A percentile compares a stretch with the other conserved stretches of the same genome.
Conservation (phyloP, 2,888 invertebrate species). For the Cerceris rybyensis region DNA sequence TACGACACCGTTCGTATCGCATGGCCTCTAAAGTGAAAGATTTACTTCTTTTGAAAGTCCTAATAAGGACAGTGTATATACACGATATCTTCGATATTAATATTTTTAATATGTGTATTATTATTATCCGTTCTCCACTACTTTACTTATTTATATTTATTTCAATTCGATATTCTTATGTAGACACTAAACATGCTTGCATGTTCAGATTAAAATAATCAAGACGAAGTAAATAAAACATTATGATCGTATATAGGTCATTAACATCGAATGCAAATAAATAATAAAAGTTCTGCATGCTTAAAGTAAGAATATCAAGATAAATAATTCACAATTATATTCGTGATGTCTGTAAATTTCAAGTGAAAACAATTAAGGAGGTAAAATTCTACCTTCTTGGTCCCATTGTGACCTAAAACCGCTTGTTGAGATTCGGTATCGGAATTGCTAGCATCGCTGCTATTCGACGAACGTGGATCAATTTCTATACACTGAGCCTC, state of each 20-base stretch:
- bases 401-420: slow-evolving; percentile 62
- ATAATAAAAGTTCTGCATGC: neutral
- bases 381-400: slow-evolving; percentile 66
- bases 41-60: slow-evolving; percentile 20
- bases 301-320: slow-evolving; percentile 2
- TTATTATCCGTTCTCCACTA: slow-evolving; percentile 10
- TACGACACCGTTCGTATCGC: slow-evolving; percentile 67
- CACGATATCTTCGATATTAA: neutral
- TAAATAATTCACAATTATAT: no score
- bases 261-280: neutral
- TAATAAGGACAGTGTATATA: neutral
- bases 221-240: neutral
- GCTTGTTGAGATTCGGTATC: slow-evolving; percentile 78
- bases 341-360: no score
- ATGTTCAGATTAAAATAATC: neutral
- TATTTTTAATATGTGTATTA: slow-evolving; percentile 40
- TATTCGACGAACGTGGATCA: slow-evolving; percentile 74
- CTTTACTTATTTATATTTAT: neutral
- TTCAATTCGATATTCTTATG: neutral
- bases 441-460: slow-evolving; percentile 78
- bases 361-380: neutral
- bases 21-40: slow-evolving; percentile 68
- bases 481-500: slow-evolving; percentile 69
- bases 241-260: neutral
- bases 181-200: slow-evolving; percentile 14